Base-by-base conservation (phyloP, 2,113 vertebrate species). In the Poeciliopsis occidentalis region DNA sequence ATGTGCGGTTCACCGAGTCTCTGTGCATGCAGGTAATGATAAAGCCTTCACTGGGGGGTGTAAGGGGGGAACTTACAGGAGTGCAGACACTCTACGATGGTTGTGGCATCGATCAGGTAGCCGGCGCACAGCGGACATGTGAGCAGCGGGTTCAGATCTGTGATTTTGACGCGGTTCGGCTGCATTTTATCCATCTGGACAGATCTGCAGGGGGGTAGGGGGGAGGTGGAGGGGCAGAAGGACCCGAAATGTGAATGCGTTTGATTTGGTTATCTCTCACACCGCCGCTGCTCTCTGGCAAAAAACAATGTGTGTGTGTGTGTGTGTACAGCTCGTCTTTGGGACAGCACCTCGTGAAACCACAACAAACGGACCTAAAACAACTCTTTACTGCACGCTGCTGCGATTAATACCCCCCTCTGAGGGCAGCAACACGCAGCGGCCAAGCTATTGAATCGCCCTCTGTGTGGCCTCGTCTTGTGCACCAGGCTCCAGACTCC, bases 71-170 rank as follows among this genome's bases (percentile, higher is more conserved):
- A 94, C 97, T 96, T 94, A 98, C 97, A 98, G 80, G 97, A 97
- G 93, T 98, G 97, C 91, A 98, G 92, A 34, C 97, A 98, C 93
- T 98, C 97, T 82, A 97, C 96, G 29, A 98, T 98, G 89, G 97
- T 98, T 1, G 97, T 96, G 39, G 97, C 97, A 29, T 98, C 97
- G 1, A 98, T 96, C 92, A 98, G 96, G 91, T 98, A 98, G 0
- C 97, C 97, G 11, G 96, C 96, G 12, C 97, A 98, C 75, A 98
- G 90, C 63, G 96, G 97, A 76, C 88, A 92, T 41, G 92, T 94
- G 69, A 95, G 92, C 71, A 94, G 92, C 22, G 91, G 89, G 73
- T 94, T 95, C 71, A 95, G 82, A 67, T 95, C 94, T 74, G 94
- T 94, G 87, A 94, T 94, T 87, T 94, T 94, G 60, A 95, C 91